Conservation (phyloP, 1,140 invertebrate species). For the Bombus confusus region DNA sequence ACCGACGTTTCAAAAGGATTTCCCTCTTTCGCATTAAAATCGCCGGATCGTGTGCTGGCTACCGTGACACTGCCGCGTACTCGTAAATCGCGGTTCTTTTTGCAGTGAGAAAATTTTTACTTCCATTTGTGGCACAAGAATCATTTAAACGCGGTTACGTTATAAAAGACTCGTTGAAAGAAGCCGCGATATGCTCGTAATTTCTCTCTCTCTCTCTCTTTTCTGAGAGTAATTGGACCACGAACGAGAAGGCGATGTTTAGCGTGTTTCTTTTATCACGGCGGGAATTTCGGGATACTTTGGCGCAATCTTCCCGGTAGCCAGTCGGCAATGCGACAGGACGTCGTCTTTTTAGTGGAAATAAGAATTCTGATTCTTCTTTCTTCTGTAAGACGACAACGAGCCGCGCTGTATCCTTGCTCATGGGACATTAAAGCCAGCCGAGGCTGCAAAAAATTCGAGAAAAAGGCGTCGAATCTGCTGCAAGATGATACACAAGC, state of each 20-base stretch:
- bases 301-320: constrained; percentile 7
- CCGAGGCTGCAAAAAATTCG: background rate
- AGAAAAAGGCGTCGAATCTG: background rate
- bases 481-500: background rate
- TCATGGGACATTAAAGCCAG: background rate
- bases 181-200: constrained; percentile 10
- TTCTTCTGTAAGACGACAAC: background rate
- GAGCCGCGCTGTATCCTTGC: background rate
- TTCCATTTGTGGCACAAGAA: background rate
- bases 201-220: background rate
- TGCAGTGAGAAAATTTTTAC: background rate
- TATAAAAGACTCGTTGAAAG: background rate
- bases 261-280: constrained; percentile 29
- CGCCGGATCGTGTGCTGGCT: background rate
- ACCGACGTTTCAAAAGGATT: background rate
- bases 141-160: constrained; percentile 24
- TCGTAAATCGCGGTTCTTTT: background rate
- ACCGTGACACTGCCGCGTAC: background rate
- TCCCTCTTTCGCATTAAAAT: background rate
- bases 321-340: background rate
- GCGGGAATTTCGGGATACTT: constrained; percentile 23
- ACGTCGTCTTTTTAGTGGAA: background rate
- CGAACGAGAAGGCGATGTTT: constrained; percentile 15
- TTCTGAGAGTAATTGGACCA: background rate
- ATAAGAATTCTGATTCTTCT: constrained; percentile 3